Evolutionary conservation across 2,113 vertebrate species (phyloP).

Genomic region (Lepisosteus oculatus): DNA sequence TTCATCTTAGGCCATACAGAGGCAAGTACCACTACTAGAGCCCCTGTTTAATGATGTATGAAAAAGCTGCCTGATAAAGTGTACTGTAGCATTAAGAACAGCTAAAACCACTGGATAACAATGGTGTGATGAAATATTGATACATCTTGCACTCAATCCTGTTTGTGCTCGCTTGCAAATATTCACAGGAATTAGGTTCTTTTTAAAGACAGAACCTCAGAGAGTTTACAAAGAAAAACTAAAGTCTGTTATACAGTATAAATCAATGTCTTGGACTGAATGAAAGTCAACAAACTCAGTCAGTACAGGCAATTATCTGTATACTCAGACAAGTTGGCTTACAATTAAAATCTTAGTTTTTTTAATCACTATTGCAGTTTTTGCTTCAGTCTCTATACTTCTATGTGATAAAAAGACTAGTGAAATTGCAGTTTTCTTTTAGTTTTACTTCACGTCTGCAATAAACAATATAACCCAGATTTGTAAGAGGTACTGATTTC

Average conservation of each 20-base stretch:
- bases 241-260: constrained; percentile 18
- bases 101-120: constrained; percentile 58
- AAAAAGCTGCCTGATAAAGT: constrained; percentile 68
- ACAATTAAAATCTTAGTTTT: no score
- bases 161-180: constrained; percentile 40
- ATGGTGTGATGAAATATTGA: constrained; percentile 65
- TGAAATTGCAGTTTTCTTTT: no score
- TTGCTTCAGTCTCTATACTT: no score
- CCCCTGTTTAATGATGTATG: constrained; percentile 74
- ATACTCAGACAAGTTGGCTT: no score
- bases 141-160: constrained; percentile 52
- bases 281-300: background rate
- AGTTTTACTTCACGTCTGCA: no score
- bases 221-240: constrained; percentile 21
- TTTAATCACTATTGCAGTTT: no score
- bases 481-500: no score
- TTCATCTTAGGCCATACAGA: constrained; percentile 68
- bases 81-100: constrained; percentile 62
- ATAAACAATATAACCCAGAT: no score
- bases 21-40: constrained; percentile 52
- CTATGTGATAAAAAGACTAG: no score
- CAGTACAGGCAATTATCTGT: background rate
- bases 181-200: constrained; percentile 33
- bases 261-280: background rate
- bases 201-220: constrained; percentile 27